phyloP scores from a whole-genome alignment of 2,113 vertebrate genomes.

The Rhea americana region DNA sequence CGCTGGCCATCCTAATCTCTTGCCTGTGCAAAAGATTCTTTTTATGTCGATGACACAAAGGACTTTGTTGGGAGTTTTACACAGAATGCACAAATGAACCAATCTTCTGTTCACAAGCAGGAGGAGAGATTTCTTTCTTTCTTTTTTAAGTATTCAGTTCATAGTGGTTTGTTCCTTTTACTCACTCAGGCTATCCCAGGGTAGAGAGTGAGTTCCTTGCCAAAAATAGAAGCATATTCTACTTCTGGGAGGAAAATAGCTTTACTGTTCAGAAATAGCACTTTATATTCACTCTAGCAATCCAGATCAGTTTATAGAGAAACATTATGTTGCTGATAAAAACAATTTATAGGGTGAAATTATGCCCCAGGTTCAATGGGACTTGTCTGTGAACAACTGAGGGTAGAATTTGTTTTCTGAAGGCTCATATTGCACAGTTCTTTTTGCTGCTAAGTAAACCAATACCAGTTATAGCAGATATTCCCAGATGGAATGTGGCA shows the following conservation, averaged over 20 bases:
- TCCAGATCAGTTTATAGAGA: slow-evolving; percentile 1
- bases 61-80: slow-evolving; percentile 54
- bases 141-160: slow-evolving; percentile 39
- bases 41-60: slow-evolving; percentile 61
- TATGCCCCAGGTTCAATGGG: not conserved
- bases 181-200: slow-evolving; percentile 32
- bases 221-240: slow-evolving; percentile 54
- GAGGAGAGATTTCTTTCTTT: slow-evolving; percentile 43
- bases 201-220: slow-evolving; percentile 10
- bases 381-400: not conserved
- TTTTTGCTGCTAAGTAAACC: not conserved
- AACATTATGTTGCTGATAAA: slow-evolving; percentile 48
- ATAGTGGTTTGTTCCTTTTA: slow-evolving; percentile 46
- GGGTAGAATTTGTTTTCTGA: not conserved
- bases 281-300: slow-evolving; percentile 25
- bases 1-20: slow-evolving; percentile 67
- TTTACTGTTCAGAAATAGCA: slow-evolving; percentile 17
- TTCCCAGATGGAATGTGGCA: not conserved
- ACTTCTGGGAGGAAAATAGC: not conserved
- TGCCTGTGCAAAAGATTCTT: slow-evolving; percentile 45
- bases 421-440: not conserved
- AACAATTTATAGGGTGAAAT: slow-evolving; percentile 7
- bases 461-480: not conserved
- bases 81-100: slow-evolving; percentile 46
- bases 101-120: slow-evolving; percentile 40